A percentile compares a stretch with the other conserved stretches of the same genome.
These are phyloP conservation scores for Drosophila pallidifrons DNA, from an alignment of 1,140 invertebrate genomes.

Conservation along the genomic window DNA sequence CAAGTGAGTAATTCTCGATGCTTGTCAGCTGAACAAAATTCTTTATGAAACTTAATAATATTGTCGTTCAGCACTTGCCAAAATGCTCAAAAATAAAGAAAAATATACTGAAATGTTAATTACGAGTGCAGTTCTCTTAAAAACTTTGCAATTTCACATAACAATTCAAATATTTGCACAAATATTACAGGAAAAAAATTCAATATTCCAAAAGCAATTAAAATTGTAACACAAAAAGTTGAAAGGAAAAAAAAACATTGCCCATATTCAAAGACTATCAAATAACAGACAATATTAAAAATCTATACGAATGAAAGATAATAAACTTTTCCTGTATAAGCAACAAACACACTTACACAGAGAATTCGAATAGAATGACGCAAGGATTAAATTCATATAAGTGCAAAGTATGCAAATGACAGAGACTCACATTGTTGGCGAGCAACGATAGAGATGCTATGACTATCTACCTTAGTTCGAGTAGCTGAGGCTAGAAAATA, in stretches of 20 bases:
- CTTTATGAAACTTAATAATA: conserved; percentile 15
- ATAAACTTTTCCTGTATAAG: conserved; percentile 56
- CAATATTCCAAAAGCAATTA: conserved; percentile 59
- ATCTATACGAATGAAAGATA: conserved; percentile 60
- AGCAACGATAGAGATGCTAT: not conserved
- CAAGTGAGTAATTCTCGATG: conserved; percentile 71
- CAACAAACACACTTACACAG: conserved; percentile 2
- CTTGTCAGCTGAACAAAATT: conserved; percentile 38
- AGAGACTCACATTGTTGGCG: conserved; percentile 30
- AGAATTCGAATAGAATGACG: conserved; percentile 5
- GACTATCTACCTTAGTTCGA: not conserved
- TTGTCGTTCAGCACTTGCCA: not conserved
- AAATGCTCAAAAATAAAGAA: not conserved
- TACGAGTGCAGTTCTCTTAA: too few species aligned
- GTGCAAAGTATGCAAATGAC: conserved; percentile 75
- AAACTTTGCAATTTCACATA: not conserved
- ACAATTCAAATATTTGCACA: not conserved
- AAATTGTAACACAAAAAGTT: conserved; percentile 61
- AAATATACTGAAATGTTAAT: not conserved
- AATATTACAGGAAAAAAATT: not conserved
- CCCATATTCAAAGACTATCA: conserved; percentile 24
- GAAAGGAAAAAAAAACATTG: conserved; percentile 31
- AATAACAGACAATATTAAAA: conserved; percentile 62
- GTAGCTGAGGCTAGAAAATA: not conserved
- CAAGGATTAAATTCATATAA: conserved; percentile 70